Conservation (phyloP, 2,888 invertebrate species). For the Bedellia somnulentella region DNA sequence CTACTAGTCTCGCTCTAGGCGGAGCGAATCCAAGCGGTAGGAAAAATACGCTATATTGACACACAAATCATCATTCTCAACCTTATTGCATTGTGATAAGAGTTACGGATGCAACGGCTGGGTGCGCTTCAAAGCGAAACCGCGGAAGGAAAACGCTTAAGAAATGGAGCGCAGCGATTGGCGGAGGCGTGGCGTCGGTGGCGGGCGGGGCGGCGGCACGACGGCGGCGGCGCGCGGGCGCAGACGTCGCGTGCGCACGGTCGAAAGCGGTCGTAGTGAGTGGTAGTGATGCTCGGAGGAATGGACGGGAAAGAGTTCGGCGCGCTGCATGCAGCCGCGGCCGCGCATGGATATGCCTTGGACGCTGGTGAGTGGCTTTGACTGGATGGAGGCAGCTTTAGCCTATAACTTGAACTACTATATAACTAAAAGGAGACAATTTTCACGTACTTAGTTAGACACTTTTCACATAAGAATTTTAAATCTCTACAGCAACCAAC, state of each 20-base stretch:
- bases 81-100: too few relatives aligned
- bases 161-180: constrained; percentile 57
- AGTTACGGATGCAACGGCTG: too few relatives aligned
- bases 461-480: too few relatives aligned
- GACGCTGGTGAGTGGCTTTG: constrained; percentile 27
- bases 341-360: constrained; percentile 43
- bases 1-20: constrained; percentile 40
- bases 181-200: constrained; percentile 45
- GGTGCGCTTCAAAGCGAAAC: too few relatives aligned
- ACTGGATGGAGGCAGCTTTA: neutral
- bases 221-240: constrained; percentile 1
- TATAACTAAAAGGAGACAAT: too few relatives aligned
- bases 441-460: too few relatives aligned
- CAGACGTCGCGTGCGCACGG: constrained; percentile 10
- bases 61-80: constrained; percentile 13
- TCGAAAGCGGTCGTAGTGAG: constrained; percentile 19
- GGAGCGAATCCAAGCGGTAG: constrained; percentile 52
- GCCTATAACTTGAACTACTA: neutral
- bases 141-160: constrained; percentile 52
- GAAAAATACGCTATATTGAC: constrained; percentile 47
- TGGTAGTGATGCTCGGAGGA: constrained; percentile 39
- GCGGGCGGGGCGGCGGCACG: constrained; percentile 24
- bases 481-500: too few relatives aligned
- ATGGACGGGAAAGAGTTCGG: constrained; percentile 58
- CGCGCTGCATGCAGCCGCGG: constrained; percentile 50